Percentiles rank a stretch among this genome's conserved stretches.
These are phyloP conservation scores for Corythoichthys haematopterus DNA, from an alignment of 2,113 vertebrate genomes.

Conservation along the genomic window DNA sequence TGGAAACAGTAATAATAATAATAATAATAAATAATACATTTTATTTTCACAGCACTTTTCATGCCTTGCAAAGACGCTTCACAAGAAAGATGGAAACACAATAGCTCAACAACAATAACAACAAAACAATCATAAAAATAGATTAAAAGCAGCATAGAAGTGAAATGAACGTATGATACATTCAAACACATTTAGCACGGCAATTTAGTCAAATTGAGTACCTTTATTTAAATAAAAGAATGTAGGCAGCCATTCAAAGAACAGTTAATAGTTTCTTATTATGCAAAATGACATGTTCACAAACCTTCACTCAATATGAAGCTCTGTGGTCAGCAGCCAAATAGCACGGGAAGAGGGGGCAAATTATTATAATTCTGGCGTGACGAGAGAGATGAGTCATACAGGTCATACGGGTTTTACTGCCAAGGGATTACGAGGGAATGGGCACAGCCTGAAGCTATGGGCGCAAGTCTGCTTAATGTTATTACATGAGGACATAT, in stretches of 20 bases:
- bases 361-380: conserved; percentile 61
- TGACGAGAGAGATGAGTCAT: conserved; percentile 65
- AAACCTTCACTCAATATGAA: background rate
- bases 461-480: conserved; percentile 48
- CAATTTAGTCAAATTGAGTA: no score
- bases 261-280: background rate
- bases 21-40: no score
- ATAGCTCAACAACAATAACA: no score
- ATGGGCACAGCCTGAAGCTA: conserved; percentile 43
- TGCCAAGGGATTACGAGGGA: conserved; percentile 59
- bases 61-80: no score
- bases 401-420: conserved; percentile 71
- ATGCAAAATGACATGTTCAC: background rate
- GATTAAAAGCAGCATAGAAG: no score
- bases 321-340: conserved; percentile 38
- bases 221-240: no score
- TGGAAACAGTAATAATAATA: no score
- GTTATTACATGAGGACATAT: conserved; percentile 43
- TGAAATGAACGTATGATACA: no score
- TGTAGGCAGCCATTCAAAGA: conserved; percentile 33
- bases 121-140: no score
- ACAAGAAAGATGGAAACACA: no score
- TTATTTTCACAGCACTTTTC: no score
- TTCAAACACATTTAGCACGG: no score
- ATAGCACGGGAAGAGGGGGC: conserved; percentile 29